Percentiles rank a stretch among this genome's conserved stretches.
Evolutionary conservation across 1,140 invertebrate species (phyloP).

Genomic region (Agraylea sexmaculata): DNA sequence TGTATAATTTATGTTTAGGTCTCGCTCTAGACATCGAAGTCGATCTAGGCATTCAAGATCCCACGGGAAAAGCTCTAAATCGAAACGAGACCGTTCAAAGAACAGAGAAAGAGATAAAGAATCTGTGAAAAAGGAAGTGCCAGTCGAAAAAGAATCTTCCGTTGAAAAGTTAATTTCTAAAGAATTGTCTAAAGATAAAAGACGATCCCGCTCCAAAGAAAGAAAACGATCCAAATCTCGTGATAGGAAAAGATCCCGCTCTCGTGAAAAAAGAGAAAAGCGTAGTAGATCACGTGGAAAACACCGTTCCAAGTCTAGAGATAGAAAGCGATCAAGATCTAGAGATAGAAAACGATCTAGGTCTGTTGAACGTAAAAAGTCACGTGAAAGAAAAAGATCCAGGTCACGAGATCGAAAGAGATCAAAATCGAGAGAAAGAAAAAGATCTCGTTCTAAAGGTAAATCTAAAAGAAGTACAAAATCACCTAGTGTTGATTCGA

Average conservation of each 20-base stretch:
- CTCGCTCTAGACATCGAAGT: conserved; percentile 27
- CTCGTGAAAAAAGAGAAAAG: conserved; percentile 28
- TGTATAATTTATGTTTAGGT: conserved; percentile 9
- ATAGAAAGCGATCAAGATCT: conserved; percentile 36
- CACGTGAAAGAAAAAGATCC: conserved; percentile 33
- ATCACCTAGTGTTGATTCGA: conserved; percentile 15
- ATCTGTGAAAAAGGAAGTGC: conserved; percentile 31
- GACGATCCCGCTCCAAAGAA: conserved; percentile 18
- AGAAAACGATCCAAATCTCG: conserved; percentile 21
- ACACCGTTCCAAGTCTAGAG: conserved; percentile 31
- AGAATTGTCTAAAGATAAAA: conserved; percentile 20
- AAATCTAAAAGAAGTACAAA: conserved; percentile 17
- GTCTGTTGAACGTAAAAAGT: conserved; percentile 31
- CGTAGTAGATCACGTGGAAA: conserved; percentile 32
- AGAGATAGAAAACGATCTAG: conserved; percentile 32
- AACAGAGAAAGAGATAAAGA: conserved; percentile 28
- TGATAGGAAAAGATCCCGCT: conserved; percentile 32
- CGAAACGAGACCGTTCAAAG: conserved; percentile 38
- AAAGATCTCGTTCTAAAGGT: conserved; percentile 31
- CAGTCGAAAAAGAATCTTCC: conserved; percentile 25
- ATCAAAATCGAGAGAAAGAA: conserved; percentile 30
- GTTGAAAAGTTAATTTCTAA: conserved; percentile 26
- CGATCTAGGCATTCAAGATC: conserved; percentile 40
- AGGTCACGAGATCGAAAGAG: conserved; percentile 34
- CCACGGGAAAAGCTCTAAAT: conserved; percentile 41